Conservation (phyloP, 2,888 invertebrate genomes). For the Acrobasis repandana region DNA sequence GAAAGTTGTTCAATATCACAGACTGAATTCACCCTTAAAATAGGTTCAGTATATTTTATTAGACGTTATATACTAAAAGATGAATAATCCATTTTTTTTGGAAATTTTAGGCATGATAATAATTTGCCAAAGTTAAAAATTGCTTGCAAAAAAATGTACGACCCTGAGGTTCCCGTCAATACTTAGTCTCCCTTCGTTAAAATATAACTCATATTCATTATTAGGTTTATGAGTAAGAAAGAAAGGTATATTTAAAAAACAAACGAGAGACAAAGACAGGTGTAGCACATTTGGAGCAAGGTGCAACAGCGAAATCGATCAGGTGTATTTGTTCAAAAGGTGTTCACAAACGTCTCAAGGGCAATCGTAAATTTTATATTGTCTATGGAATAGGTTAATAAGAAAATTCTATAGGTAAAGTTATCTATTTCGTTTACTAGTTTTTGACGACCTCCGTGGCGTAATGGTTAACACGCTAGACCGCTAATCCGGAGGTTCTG, state of each 20-base stretch:
- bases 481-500: no score
- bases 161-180: no score
- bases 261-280: conserved; percentile 56
- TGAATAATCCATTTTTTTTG: not conserved
- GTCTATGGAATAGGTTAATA: conserved; percentile 26
- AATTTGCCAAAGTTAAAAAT: no score
- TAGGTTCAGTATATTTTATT: no score
- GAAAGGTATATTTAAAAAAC: conserved; percentile 39
- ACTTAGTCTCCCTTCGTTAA: no score
- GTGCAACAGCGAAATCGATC: conserved; percentile 73
- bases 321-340: conserved; percentile 80
- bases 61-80: no score
- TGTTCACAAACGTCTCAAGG: conserved; percentile 59
- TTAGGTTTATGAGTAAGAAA: conserved; percentile 36
- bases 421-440: not conserved
- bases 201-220: conserved; percentile 34
- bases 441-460: not conserved
- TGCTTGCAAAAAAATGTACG: not conserved
- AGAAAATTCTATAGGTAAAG: not conserved
- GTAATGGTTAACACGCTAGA: no score
- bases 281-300: conserved; percentile 66
- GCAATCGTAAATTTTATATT: conserved; percentile 59
- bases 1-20: no score
- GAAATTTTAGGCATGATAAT: conserved; percentile 4
- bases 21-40: no score